phyloP scores from a whole-genome alignment of 2,888 invertebrate species.

The Euspilapteryx auroguttella region DNA sequence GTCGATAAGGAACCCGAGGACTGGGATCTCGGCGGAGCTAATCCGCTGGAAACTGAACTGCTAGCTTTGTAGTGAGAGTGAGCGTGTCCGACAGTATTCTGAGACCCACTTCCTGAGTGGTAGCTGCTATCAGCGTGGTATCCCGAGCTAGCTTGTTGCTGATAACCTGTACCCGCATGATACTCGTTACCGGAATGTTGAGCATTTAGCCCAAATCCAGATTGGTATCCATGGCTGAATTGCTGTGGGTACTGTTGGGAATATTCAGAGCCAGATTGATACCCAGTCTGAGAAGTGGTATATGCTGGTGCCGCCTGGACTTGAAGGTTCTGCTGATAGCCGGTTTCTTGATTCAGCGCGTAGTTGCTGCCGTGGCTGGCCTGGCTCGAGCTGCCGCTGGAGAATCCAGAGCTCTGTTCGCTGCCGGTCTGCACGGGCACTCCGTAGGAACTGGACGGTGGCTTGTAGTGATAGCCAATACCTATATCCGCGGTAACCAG shows the following conservation, averaged over 20 bases:
- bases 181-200: conserved; percentile 9
- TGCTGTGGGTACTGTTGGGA: conserved; percentile 3
- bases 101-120: conserved; percentile 12
- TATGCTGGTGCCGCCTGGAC: too few relatives aligned
- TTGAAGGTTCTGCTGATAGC: too few relatives aligned
- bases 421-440: conserved; percentile 22
- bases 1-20: too few relatives aligned
- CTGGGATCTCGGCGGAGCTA: too few relatives aligned
- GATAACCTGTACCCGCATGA: too few relatives aligned
- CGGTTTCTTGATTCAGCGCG: conserved; percentile 3
- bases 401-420: conserved; percentile 8
- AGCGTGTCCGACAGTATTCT: too few relatives aligned
- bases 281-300: conserved; percentile 3
- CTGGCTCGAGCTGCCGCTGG: conserved; percentile 5
- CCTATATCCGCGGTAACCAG: conserved; percentile 31
- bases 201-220: conserved; percentile 3
- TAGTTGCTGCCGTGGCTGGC: conserved; percentile 1
- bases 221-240: conserved; percentile 1
- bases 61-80: too few relatives aligned
- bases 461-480: conserved; percentile 35
- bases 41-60: too few relatives aligned
- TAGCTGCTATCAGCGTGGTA: conserved; percentile 15
- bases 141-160: conserved; percentile 9
- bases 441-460: conserved; percentile 40
- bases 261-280: conserved; percentile 10